Conservation (phyloP, 2,888 invertebrate genomes). For the Netelia fuscicornis region DNA sequence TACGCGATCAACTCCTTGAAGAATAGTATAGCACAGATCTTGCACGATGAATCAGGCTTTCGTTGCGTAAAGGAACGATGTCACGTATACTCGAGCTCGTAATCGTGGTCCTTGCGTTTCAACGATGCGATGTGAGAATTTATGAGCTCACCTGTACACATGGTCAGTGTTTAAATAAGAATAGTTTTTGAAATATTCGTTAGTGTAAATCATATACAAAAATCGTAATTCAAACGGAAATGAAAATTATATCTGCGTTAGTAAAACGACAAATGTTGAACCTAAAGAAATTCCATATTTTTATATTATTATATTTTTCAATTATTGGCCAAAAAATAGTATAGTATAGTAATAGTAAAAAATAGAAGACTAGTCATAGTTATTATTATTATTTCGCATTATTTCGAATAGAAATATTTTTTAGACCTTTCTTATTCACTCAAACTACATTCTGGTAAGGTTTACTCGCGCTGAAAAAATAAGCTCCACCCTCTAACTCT, state of each 20-base stretch:
- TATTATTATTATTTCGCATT: too few relatives aligned
- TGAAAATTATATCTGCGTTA: too few relatives aligned
- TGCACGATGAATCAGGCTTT: slow-evolving; percentile 49
- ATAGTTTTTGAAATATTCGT: not conserved
- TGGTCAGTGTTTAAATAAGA: not conserved
- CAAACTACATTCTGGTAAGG: not conserved
- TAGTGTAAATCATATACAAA: too few relatives aligned
- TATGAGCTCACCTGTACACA: not conserved
- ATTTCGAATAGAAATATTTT: not conserved
- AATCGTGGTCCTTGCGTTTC: slow-evolving; percentile 41
- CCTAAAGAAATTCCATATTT: too few relatives aligned
- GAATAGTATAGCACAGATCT: slow-evolving; percentile 43
- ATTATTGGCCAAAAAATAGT: too few relatives aligned
- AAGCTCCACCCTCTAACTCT: slow-evolving; percentile 21
- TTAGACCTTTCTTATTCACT: not conserved
- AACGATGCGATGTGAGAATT: slow-evolving; percentile 55
- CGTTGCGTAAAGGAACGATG: slow-evolving; percentile 27
- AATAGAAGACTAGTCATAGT: too few relatives aligned
- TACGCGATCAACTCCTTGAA: slow-evolving; percentile 46
- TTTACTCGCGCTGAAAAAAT: not conserved
- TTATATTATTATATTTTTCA: too few relatives aligned
- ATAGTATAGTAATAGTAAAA: too few relatives aligned
- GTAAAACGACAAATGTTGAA: too few relatives aligned
- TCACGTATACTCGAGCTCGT: slow-evolving; percentile 64
- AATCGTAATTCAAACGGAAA: too few relatives aligned